A percentile compares a stretch with the other conserved stretches of the same genome.
Evolutionary conservation across 1,140 invertebrate species (phyloP).

Genomic region (Cyclina sinensis): DNA sequence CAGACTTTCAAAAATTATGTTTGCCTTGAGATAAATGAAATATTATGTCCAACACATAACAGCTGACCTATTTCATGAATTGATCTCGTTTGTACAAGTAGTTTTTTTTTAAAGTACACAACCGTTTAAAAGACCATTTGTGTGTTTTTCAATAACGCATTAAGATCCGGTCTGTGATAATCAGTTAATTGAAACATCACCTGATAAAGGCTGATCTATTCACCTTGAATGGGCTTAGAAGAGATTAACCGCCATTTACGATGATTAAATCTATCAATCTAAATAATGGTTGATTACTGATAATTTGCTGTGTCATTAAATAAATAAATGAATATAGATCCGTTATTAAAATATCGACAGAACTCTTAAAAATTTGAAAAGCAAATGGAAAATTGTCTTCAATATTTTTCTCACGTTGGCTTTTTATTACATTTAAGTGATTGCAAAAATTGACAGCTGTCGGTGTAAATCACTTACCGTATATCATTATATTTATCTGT

Average conservation of each 20-base stretch:
- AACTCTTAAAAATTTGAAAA: no score
- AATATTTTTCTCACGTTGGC: background rate
- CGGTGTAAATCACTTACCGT: no score
- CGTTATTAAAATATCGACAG: background rate
- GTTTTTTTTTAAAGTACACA: no score
- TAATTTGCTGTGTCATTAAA: conserved; percentile 4
- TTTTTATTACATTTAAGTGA: no score
- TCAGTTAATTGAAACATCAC: conserved; percentile 26
- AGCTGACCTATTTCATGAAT: no score
- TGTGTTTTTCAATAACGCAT: background rate
- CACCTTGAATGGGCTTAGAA: conserved; percentile 15
- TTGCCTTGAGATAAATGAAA: no score
- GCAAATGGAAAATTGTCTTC: background rate
- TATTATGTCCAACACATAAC: no score
- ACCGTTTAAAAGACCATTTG: background rate
- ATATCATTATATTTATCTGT: no score
- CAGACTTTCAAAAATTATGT: no score
- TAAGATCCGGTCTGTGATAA: background rate
- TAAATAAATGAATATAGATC: background rate
- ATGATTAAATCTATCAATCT: conserved; percentile 22
- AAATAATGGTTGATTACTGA: background rate
- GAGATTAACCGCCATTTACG: background rate
- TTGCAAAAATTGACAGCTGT: no score
- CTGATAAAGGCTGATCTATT: conserved; percentile 22
- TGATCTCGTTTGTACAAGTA: no score